Percentiles rank a stretch among this genome's conserved stretches.
phyloP scores from a whole-genome alignment of 2,888 invertebrate genomes.

The Petrolisthes manimaculis region DNA sequence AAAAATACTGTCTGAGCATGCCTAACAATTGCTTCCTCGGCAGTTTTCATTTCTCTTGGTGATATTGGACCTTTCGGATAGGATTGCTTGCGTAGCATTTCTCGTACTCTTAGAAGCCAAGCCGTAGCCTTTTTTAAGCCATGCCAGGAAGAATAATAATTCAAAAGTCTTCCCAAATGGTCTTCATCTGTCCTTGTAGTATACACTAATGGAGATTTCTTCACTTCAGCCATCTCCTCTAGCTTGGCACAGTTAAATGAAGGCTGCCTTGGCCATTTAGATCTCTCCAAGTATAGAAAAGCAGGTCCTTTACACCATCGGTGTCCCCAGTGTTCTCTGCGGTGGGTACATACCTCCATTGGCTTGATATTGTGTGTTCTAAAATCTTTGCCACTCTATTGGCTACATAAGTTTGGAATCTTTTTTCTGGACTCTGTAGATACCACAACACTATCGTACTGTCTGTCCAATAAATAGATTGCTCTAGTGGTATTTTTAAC shows the following conservation, averaged over 20 bases:
- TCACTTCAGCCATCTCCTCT: conserved; percentile 17
- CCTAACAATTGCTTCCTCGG: conserved; percentile 9
- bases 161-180: background rate
- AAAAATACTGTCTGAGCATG: background rate
- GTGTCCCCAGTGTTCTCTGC: conserved; percentile 17
- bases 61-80: background rate
- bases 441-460: conserved; percentile 28
- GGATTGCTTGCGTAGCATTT: conserved; percentile 15
- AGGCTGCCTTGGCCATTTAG: conserved; percentile 11
- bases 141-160: conserved; percentile 20
- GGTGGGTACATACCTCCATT: conserved; percentile 31
- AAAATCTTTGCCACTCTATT: conserved; percentile 25
- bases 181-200: conserved; percentile 1
- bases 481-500: conserved; percentile 1
- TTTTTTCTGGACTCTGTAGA: background rate
- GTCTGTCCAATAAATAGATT: conserved; percentile 33
- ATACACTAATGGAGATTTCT: conserved; percentile 29
- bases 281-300: background rate
- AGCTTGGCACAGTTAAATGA: conserved; percentile 17
- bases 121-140: conserved; percentile 6
- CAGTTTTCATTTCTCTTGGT: conserved; percentile 10
- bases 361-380: conserved; percentile 6
- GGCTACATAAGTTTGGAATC: conserved; percentile 30
- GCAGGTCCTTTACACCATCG: conserved; percentile 21
- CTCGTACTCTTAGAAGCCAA: background rate